A percentile compares a stretch with the other conserved stretches of the same genome.
phyloP scores from a whole-genome alignment of 2,888 invertebrate species.

The Conchocele bisecta region DNA sequence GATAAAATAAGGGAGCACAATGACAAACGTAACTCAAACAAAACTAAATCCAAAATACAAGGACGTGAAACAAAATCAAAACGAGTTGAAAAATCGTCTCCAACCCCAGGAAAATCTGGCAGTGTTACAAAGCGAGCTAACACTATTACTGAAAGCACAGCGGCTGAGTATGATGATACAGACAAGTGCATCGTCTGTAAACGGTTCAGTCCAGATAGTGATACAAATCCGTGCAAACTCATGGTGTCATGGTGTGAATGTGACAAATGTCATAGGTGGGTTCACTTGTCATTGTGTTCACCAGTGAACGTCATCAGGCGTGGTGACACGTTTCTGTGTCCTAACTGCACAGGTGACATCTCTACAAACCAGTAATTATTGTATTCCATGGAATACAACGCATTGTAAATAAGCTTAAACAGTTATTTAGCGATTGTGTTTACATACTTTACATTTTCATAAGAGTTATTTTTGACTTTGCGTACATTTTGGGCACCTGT shows the following conservation, averaged over 20 bases:
- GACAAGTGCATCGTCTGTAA: conserved; percentile 6
- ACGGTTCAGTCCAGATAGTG: neutral
- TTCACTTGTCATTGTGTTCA: conserved; percentile 21
- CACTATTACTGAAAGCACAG: neutral
- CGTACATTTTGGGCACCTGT: no score
- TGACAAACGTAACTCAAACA: no score
- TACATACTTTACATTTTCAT: no score
- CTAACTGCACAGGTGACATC: no score
- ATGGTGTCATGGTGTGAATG: conserved; percentile 23
- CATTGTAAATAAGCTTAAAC: no score
- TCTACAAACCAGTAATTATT: no score
- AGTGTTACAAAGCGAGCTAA: neutral
- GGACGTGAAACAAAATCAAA: neutral
- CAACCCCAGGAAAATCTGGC: no score
- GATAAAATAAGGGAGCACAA: neutral
- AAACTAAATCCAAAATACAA: neutral
- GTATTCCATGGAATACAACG: no score
- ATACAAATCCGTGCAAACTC: neutral
- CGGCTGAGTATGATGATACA: neutral
- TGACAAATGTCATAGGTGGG: conserved; percentile 29
- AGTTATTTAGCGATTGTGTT: no score
- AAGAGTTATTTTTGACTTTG: no score
- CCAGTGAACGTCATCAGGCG: conserved; percentile 17
- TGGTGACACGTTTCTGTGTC: conserved; percentile 17
- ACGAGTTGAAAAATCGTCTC: no score